These are phyloP conservation scores for Bungarus multicinctus DNA, from an alignment of 2,113 vertebrate genomes.

Conservation along the genomic window DNA sequence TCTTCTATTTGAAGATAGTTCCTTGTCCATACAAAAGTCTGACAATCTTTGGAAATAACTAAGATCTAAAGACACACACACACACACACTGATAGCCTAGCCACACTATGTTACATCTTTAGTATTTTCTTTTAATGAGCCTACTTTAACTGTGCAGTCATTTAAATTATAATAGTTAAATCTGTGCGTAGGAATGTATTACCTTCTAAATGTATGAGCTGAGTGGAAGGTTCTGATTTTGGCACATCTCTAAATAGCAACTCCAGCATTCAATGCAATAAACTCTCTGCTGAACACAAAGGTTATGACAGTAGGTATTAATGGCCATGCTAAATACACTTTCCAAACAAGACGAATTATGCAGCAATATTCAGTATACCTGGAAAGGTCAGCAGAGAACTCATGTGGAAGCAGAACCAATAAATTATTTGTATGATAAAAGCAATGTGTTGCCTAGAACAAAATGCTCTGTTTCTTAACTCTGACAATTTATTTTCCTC, in stretches of 20 bases:
- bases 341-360: constrained; percentile 45
- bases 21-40: not conserved
- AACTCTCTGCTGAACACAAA: constrained; percentile 23
- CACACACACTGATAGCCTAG: not conserved
- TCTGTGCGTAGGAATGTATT: not conserved
- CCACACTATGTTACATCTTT: not conserved
- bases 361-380: constrained; percentile 41
- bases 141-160: not conserved
- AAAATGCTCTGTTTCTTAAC: constrained; percentile 80
- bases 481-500: constrained; percentile 79
- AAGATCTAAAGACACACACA: not conserved
- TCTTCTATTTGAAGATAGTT: not conserved
- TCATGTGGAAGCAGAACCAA: constrained; percentile 70
- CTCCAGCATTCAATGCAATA: constrained; percentile 9
- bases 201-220: constrained; percentile 32
- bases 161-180: constrained; percentile 12
- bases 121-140: not conserved
- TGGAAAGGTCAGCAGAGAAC: constrained; percentile 74
- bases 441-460: constrained; percentile 79
- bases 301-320: constrained; percentile 43
- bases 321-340: constrained; percentile 47
- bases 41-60: not conserved
- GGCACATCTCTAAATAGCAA: not conserved
- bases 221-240: constrained; percentile 36
- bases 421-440: constrained; percentile 85